A percentile compares a stretch with the other conserved stretches of the same genome.
phyloP scores from a whole-genome alignment of 2,888 invertebrate genomes.

The Chrysolina americana region DNA sequence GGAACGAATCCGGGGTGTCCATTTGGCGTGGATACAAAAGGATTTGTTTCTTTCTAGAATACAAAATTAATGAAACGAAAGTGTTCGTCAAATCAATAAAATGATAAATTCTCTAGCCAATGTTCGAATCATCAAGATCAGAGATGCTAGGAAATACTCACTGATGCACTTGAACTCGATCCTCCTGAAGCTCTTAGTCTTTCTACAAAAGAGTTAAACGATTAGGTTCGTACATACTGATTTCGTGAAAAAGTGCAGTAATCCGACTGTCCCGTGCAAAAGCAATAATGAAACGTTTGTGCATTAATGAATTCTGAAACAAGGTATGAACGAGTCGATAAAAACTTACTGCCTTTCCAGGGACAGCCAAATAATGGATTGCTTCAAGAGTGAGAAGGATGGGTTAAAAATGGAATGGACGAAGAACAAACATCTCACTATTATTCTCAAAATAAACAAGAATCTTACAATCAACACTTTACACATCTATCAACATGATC shows the following conservation, averaged over 20 bases:
- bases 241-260: background rate
- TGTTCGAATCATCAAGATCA: too few relatives aligned
- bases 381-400: background rate
- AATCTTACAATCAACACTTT: background rate
- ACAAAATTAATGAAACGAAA: constrained; percentile 18
- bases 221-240: constrained; percentile 7
- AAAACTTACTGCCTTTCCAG: background rate
- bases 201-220: constrained; percentile 69
- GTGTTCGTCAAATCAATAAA: constrained; percentile 26
- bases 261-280: background rate
- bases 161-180: constrained; percentile 69
- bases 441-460: background rate
- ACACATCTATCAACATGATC: background rate
- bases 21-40: constrained; percentile 90
- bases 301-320: background rate
- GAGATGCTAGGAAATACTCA: constrained; percentile 62
- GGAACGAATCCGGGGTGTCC: constrained; percentile 95
- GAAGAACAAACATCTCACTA: constrained; percentile 9
- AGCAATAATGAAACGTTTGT: background rate
- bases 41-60: constrained; percentile 79
- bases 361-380: constrained; percentile 18
- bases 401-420: background rate
- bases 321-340: background rate
- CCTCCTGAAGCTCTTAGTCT: constrained; percentile 74
- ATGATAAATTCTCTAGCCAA: background rate